These are phyloP conservation scores for Parnassius orleans DNA, from an alignment of 2,888 invertebrate genomes.

Conservation along the genomic window DNA sequence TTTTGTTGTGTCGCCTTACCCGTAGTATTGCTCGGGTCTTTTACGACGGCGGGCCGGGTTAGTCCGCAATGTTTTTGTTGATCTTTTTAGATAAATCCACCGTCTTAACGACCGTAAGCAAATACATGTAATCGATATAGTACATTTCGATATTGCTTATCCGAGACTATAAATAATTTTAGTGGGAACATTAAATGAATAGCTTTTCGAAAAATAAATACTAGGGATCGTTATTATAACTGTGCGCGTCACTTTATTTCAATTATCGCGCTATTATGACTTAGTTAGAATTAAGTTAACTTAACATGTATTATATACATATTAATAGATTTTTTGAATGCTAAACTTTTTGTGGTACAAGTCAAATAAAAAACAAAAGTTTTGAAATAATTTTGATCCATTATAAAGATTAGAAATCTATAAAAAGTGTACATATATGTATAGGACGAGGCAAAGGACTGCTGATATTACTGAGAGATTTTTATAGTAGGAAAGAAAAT, in stretches of 20 bases:
- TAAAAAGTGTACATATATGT: too few relatives aligned
- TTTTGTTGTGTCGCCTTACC: slow-evolving; percentile 70
- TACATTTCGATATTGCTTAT: slow-evolving; percentile 71
- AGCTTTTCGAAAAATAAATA: slow-evolving; percentile 61
- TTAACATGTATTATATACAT: too few relatives aligned
- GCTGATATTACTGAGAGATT: too few relatives aligned
- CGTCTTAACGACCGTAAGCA: slow-evolving; percentile 76
- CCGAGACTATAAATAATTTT: slow-evolving; percentile 75
- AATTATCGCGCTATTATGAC: background rate
- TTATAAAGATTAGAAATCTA: too few relatives aligned
- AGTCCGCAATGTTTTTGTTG: slow-evolving; percentile 74
- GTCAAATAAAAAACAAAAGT: too few relatives aligned
- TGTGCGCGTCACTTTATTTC: slow-evolving; percentile 1
- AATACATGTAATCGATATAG: slow-evolving; percentile 74
- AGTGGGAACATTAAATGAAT: slow-evolving; percentile 76
- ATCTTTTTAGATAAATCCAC: slow-evolving; percentile 78
- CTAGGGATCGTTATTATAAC: slow-evolving; percentile 22
- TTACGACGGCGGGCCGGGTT: slow-evolving; percentile 72
- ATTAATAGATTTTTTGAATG: too few relatives aligned
- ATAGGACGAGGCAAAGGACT: too few relatives aligned
- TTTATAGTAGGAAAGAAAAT: too few relatives aligned
- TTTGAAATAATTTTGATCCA: too few relatives aligned
- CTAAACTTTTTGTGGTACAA: too few relatives aligned
- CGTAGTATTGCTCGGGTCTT: slow-evolving; percentile 66
- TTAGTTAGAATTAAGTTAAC: background rate